Evolutionary conservation across 1,140 invertebrate species (phyloP).

Genomic region (Procambarus virginalis): DNA sequence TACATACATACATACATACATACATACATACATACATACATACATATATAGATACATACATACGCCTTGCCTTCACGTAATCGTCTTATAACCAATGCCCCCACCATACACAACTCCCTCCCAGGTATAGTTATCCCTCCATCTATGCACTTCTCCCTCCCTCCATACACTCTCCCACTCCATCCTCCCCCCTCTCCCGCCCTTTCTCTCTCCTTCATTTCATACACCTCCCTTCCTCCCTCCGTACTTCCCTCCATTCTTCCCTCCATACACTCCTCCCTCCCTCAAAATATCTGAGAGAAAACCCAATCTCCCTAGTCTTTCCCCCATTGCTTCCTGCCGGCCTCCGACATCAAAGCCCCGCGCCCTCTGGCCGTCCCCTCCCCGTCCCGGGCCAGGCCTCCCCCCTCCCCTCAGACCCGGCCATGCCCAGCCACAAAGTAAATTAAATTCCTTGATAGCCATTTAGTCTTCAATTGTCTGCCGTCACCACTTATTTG

Average conservation of each 20-base stretch:
- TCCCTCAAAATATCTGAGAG: neutral
- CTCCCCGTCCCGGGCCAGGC: neutral
- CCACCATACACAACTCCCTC: too few relatives aligned
- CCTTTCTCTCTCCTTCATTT: neutral
- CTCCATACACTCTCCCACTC: neutral
- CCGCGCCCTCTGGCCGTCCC: neutral
- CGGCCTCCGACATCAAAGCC: neutral
- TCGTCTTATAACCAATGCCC: too few relatives aligned
- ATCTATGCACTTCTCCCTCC: neutral
- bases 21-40: neutral
- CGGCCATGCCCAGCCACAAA: conserved; percentile 68
- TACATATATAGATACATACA: neutral
- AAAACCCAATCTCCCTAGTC: neutral
- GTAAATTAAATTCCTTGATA: conserved; percentile 71
- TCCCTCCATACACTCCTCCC: neutral
- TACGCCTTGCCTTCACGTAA: neutral
- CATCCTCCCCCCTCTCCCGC: neutral
- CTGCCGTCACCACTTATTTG: conserved; percentile 65
- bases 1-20: too few relatives aligned
- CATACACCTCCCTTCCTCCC: neutral
- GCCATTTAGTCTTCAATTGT: conserved; percentile 71
- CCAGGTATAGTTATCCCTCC: too few relatives aligned
- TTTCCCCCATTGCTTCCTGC: neutral
- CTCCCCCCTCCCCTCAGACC: conserved; percentile 13
- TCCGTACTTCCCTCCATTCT: neutral